Evolutionary conservation across 1,140 invertebrate genomes (phyloP).

Genomic region (Diachasmimorpha longicaudata): DNA sequence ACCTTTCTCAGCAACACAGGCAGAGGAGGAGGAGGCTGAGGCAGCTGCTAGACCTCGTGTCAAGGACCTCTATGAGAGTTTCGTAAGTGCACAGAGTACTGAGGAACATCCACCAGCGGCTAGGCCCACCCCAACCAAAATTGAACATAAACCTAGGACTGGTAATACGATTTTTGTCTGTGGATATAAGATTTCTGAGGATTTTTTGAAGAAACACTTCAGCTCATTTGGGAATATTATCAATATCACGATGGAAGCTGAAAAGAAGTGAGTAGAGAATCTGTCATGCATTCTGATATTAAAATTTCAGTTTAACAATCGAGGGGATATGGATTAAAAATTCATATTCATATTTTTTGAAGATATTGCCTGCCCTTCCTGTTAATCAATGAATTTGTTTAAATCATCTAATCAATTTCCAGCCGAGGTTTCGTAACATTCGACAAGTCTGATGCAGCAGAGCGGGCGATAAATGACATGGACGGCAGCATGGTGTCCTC

Average conservation of each 20-base stretch:
- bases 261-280: conserved; percentile 74
- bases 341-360: conserved; percentile 10
- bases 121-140: conserved; percentile 61
- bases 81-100: conserved; percentile 79
- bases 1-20: conserved; percentile 84
- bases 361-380: too few relatives aligned
- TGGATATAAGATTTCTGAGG: conserved; percentile 82
- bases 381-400: too few relatives aligned
- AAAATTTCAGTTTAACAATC: too few relatives aligned
- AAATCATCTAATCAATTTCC: conserved; percentile 47
- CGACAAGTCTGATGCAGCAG: conserved; percentile 85
- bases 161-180: conserved; percentile 88
- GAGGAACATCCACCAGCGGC: conserved; percentile 65
- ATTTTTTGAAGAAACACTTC: conserved; percentile 82
- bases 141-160: conserved; percentile 70
- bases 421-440: conserved; percentile 93
- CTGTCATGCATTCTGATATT: too few relatives aligned
- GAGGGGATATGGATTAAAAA: not conserved
- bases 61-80: conserved; percentile 88
- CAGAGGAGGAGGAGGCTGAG: conserved; percentile 68
- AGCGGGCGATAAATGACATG: conserved; percentile 86
- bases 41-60: conserved; percentile 56
- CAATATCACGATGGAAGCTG: conserved; percentile 88
- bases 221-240: conserved; percentile 80
- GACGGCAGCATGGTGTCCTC: conserved; percentile 82